Conservation (phyloP, 2,888 invertebrate genomes). For the Piscicola geometra region DNA sequence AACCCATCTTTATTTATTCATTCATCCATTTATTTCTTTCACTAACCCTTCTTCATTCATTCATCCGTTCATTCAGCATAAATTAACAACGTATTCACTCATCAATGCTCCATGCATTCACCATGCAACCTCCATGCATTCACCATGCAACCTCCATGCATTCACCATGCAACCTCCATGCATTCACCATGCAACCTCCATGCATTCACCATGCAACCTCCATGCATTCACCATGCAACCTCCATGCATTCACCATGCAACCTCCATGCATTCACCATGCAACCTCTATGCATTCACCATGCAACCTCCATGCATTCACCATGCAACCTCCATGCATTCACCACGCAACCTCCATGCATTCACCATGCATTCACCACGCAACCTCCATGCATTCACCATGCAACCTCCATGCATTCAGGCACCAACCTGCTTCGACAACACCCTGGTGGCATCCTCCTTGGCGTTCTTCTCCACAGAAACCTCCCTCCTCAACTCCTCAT, state of each 20-base stretch:
- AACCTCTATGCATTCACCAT: not conserved
- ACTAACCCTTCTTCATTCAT: not conserved
- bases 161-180: not conserved
- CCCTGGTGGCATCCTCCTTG: constrained; percentile 48
- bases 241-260: not conserved
- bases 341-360: not conserved
- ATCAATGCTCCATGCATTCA: not conserved
- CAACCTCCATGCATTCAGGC: not conserved
- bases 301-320: no score
- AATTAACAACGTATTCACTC: not conserved
- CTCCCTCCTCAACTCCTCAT: constrained; percentile 47
- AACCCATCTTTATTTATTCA: not conserved
- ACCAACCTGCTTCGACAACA: constrained; percentile 38
- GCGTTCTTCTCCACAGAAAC: constrained; percentile 50
- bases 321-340: not conserved
- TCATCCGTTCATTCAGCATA: not conserved
- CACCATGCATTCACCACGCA: not conserved
- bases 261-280: not conserved
- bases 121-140: not conserved
- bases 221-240: not conserved
- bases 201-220: not conserved
- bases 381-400: not conserved
- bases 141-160: not conserved
- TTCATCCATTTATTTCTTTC: not conserved
- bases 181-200: not conserved